phyloP scores from a whole-genome alignment of 1,140 invertebrate species.

The Halictus rubicundus region DNA sequence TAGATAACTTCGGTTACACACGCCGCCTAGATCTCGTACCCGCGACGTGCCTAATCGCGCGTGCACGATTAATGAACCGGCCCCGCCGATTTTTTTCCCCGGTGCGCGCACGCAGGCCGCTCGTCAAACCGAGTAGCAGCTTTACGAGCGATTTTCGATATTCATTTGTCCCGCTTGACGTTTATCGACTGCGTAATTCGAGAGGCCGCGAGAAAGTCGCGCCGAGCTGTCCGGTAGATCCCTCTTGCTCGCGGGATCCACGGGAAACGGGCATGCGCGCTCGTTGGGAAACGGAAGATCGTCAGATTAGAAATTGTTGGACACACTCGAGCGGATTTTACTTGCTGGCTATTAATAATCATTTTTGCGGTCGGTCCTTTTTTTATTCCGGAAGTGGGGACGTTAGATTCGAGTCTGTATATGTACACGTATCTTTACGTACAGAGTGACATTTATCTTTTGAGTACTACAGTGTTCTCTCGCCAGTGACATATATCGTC shows the following conservation, averaged over 20 bases:
- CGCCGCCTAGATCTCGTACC: background rate
- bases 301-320: no score
- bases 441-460: no score
- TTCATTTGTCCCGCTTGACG: background rate
- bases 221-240: background rate
- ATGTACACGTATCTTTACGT: no score
- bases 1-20: background rate
- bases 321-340: no score
- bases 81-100: background rate
- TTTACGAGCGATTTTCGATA: slow-evolving; percentile 4
- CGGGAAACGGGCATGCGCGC: no score
- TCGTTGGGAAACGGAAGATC: no score
- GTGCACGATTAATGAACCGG: background rate
- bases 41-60: background rate
- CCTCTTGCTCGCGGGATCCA: background rate
- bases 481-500: no score
- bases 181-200: slow-evolving; percentile 3
- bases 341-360: no score
- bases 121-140: background rate
- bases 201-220: background rate
- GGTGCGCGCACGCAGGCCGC: background rate
- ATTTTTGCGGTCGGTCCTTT: no score
- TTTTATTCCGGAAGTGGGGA: no score
- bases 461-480: no score
- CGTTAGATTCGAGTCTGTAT: no score